A percentile compares a stretch with the other conserved stretches of the same genome.
phyloP scores from a whole-genome alignment of 37 sponge, comb jelly and placozoan genomes.

The Sycon ciliatum region DNA sequence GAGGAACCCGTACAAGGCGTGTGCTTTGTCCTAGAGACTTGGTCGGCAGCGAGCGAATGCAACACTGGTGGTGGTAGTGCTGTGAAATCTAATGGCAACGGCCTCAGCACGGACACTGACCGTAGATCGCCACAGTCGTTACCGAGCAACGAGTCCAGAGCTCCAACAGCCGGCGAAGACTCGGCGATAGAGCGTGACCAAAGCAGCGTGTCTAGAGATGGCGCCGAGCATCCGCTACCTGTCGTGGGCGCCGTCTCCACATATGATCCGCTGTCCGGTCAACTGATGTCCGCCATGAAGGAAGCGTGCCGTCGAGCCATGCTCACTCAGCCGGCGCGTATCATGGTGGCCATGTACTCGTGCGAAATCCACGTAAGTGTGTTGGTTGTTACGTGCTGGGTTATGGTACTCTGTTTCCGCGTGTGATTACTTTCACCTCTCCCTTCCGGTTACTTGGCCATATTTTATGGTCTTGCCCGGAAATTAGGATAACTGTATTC shows the following conservation, averaged over 20 bases:
- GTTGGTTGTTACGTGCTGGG: background rate
- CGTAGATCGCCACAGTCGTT: no score
- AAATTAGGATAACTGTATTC: no score
- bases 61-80: background rate
- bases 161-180: background rate
- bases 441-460: no score
- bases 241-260: background rate
- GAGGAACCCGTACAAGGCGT: conserved; percentile 92
- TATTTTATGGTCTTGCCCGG: no score
- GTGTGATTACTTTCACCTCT: no score
- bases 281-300: conserved; percentile 86
- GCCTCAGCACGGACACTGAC: no score
- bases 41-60: conserved; percentile 18
- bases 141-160: background rate
- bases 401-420: no score
- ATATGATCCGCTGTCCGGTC: conserved; percentile 39
- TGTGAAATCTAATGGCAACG: no score
- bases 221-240: background rate
- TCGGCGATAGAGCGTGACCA: background rate
- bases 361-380: conserved; percentile 56
- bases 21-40: conserved; percentile 56
- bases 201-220: background rate
- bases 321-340: conserved; percentile 64
- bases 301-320: conserved; percentile 79
- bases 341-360: conserved; percentile 88